These are phyloP conservation scores for Siderastrea radians DNA, from an alignment of 92 coral and sea anemone genomes.

Conservation along the genomic window DNA sequence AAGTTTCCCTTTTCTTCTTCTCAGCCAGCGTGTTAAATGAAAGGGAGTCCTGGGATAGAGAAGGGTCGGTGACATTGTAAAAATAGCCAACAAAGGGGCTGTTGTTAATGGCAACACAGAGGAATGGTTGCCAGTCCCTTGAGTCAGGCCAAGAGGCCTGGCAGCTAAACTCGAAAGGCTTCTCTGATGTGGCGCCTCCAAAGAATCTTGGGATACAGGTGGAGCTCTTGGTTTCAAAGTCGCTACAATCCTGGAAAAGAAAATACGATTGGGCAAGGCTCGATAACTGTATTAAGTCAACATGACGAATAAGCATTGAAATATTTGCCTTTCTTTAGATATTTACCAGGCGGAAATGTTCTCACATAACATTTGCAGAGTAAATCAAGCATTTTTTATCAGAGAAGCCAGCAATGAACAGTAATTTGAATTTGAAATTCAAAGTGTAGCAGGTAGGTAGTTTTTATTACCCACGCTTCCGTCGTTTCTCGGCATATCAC, in stretches of 20 bases:
- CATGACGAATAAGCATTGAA: neutral
- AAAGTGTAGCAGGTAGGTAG: no score
- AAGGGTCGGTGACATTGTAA: constrained; percentile 82
- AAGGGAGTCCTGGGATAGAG: constrained; percentile 52
- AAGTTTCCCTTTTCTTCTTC: constrained; percentile 57
- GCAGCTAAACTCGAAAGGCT: constrained; percentile 95
- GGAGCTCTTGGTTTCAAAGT: constrained; percentile 68
- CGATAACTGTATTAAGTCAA: neutral
- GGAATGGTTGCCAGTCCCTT: constrained; percentile 81
- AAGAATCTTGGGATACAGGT: constrained; percentile 86
- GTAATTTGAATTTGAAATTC: no score
- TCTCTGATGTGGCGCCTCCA: constrained; percentile 85
- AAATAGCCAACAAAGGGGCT: constrained; percentile 91
- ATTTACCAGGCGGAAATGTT: neutral
- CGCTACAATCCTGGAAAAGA: constrained; percentile 75
- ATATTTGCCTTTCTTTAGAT: no score
- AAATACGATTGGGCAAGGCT: neutral
- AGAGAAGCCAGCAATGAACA: no score
- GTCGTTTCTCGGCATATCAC: no score
- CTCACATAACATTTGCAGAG: no score
- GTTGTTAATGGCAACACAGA: constrained; percentile 90
- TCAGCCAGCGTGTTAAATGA: constrained; percentile 53
- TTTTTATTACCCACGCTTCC: no score
- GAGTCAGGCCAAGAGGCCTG: constrained; percentile 94
- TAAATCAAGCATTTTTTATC: no score